Evolutionary conservation across 2,888 invertebrate species (phyloP), one percentile per base, ranked within the genome.

Genomic region (Frankliniella intonsa): DNA sequence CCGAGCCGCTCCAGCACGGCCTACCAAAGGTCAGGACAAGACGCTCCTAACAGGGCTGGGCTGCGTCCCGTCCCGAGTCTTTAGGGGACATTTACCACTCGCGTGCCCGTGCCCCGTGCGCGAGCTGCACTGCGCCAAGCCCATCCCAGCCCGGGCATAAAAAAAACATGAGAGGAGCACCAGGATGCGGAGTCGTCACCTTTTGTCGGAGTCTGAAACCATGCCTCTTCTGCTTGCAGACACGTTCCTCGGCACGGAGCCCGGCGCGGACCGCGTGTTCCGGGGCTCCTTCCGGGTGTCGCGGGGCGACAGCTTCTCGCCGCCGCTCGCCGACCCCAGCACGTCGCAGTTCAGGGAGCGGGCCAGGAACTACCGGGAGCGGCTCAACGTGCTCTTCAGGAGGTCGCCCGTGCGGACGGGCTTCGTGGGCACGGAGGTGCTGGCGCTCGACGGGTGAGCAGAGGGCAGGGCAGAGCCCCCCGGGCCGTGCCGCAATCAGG

Each of bases 401-500:
- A 91, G 93, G 85, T 95, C 95, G 82, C 91, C 92, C 85, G 89
- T 95, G 65, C 91, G 93, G 84, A 91, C 94, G 85, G 93, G 94
- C 83, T 96, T 94, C 87, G 90, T 94, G 83, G 92, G 93, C 38
- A 92, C 94, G 50, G 96, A 96, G 87, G 92, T 96, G 82, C 90
- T 96, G 81, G 96, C 96, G 38, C 90, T 96, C 81, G 96, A 96
- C 88, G 95, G 94, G 95, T 95, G 89, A 90, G 49, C 14, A n/a
- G 55, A 55, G 55, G 12, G 9, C 3, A 55, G 38, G 5, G 38
- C 38, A 38, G 38, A 38, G 38, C 38, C 38, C 5, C 38, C 38
- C 38, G 38, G 38, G 38, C 3, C 38, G 38, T 38, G 38, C 38
- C 38, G 38, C 38, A 38, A 38, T 38, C 38, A 38, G 38, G 38